Evolutionary conservation across 2,888 invertebrate species (phyloP).

Genomic region (Lithophane ornitopus): DNA sequence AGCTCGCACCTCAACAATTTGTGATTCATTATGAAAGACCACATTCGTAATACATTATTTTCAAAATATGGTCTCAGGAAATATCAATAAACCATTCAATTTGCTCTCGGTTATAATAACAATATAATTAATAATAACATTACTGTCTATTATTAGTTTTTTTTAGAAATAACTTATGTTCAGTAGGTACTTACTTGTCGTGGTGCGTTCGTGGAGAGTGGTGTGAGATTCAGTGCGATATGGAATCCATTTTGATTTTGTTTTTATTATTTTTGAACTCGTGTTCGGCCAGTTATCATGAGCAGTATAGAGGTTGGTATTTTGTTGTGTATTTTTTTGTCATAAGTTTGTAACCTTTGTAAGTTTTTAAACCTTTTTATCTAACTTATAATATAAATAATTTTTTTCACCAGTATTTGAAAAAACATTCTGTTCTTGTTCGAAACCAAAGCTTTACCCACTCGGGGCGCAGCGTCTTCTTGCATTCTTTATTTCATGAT

Average conservation of each 20-base stretch:
- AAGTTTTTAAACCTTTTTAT: no score
- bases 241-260: slow-evolving; percentile 44
- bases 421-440: no score
- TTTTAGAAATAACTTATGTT: slow-evolving; percentile 10
- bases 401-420: no score
- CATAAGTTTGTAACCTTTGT: no score
- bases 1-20: background rate
- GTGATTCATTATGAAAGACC: slow-evolving; percentile 21
- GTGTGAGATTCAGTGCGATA: slow-evolving; percentile 5
- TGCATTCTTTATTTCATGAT: no score
- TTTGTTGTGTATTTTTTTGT: background rate
- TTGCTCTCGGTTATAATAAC: slow-evolving; percentile 35
- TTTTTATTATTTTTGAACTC: slow-evolving; percentile 61
- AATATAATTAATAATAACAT: slow-evolving; percentile 3
- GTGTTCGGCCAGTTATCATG: slow-evolving; percentile 80
- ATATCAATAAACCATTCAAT: slow-evolving; percentile 58
- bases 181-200: background rate
- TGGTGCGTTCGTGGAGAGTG: background rate
- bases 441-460: no score
- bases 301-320: slow-evolving; percentile 83
- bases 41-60: slow-evolving; percentile 52
- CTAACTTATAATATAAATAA: no score
- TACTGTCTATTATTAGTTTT: slow-evolving; percentile 21
- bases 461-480: no score
- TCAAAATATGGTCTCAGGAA: slow-evolving; percentile 48